Conservation (phyloP, 2,888 invertebrate species). For the Philereme transversata region DNA sequence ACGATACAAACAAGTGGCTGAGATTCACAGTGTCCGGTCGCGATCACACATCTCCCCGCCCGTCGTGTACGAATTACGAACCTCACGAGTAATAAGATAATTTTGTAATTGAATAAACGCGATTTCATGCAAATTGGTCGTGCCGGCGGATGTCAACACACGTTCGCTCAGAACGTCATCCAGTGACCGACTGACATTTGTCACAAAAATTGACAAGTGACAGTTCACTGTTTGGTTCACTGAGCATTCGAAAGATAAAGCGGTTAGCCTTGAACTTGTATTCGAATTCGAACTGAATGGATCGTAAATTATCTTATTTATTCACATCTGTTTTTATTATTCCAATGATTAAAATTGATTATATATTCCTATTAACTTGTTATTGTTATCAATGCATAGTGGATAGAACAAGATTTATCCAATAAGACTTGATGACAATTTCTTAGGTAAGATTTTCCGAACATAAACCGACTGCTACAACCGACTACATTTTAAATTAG, state of each 20-base stretch:
- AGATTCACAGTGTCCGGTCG: constrained; percentile 58
- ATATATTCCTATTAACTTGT: too few species aligned
- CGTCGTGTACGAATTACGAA: constrained; percentile 47
- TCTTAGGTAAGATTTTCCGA: too few species aligned
- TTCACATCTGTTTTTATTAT: too few species aligned
- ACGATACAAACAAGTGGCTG: constrained; percentile 50
- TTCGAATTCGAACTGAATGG: too few species aligned
- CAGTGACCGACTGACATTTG: constrained; percentile 69
- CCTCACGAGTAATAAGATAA: constrained; percentile 64
- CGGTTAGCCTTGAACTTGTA: constrained; percentile 54
- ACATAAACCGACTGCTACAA: too few species aligned
- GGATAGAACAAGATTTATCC: too few species aligned
- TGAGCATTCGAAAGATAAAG: constrained; percentile 7
- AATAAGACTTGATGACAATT: too few species aligned
- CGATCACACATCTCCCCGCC: constrained; percentile 58
- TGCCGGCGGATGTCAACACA: constrained; percentile 56
- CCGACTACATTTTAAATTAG: too few species aligned
- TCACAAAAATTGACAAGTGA: constrained; percentile 58
- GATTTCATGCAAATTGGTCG: constrained; percentile 74
- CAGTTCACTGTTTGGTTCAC: constrained; percentile 54
- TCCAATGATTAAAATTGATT: too few species aligned
- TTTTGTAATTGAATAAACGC: constrained; percentile 76
- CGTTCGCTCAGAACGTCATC: constrained; percentile 69
- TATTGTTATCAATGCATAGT: too few species aligned
- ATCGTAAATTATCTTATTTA: too few species aligned